These are phyloP conservation scores for Knipowitschia caucasica DNA, from an alignment of 2,797 vertebrate species.

Conservation along the genomic window DNA sequence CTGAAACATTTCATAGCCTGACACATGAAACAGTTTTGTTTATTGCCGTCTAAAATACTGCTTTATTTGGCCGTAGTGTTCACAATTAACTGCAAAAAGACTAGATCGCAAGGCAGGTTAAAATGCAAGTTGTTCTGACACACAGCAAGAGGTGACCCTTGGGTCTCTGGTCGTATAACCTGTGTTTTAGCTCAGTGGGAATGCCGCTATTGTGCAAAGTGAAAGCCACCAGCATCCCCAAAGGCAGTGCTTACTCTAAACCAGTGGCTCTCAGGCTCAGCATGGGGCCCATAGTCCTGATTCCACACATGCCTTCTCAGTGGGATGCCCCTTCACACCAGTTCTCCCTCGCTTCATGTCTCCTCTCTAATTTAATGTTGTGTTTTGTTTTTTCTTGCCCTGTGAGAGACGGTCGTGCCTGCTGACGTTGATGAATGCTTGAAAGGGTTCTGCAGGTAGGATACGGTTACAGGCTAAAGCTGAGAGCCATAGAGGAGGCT, in stretches of 20 bases:
- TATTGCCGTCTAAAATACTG: too few species aligned
- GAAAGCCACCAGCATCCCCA: not conserved
- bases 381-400: slow-evolving; percentile 60
- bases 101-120: too few species aligned
- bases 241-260: slow-evolving; percentile 18
- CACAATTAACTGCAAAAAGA: too few species aligned
- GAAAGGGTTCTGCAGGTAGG: slow-evolving; percentile 85
- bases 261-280: slow-evolving; percentile 49
- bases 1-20: too few species aligned
- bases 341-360: slow-evolving; percentile 33
- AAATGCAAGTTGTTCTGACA: too few species aligned
- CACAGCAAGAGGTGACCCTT: too few species aligned
- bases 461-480: slow-evolving; percentile 80
- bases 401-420: slow-evolving; percentile 65
- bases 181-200: too few species aligned
- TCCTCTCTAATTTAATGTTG: slow-evolving; percentile 54
- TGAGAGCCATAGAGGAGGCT: slow-evolving; percentile 42
- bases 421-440: slow-evolving; percentile 86
- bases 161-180: too few species aligned
- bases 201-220: too few species aligned
- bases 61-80: too few species aligned
- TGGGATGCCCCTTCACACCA: slow-evolving; percentile 55
- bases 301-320: slow-evolving; percentile 65
- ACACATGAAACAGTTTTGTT: too few species aligned
- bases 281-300: slow-evolving; percentile 55